A percentile compares a stretch with the other conserved stretches of the same genome.
phyloP scores from a whole-genome alignment of 2,888 invertebrate species.

The Spilosoma lubricipeda region DNA sequence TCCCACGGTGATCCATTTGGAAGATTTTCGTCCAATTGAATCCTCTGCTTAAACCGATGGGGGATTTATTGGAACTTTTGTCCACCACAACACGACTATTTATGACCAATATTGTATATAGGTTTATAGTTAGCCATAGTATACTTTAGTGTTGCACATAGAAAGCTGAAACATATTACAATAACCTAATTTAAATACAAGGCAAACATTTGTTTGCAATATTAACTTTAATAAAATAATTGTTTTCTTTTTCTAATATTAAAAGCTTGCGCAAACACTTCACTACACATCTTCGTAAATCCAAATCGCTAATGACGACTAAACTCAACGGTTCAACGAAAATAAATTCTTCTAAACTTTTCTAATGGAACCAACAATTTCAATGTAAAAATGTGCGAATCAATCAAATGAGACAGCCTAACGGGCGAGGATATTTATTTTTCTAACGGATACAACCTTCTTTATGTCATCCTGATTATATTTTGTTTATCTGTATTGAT shows the following conservation, averaged over 20 bases:
- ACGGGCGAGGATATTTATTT: background rate
- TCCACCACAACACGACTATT: too few relatives aligned
- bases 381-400: constrained; percentile 26
- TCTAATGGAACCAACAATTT: constrained; percentile 10
- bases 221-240: background rate
- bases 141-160: too few relatives aligned
- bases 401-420: constrained; percentile 26
- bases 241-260: background rate
- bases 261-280: background rate
- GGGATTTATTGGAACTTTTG: too few relatives aligned
- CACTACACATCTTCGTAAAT: background rate
- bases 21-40: too few relatives aligned
- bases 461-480: constrained; percentile 7
- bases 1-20: too few relatives aligned
- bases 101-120: too few relatives aligned
- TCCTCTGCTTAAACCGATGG: too few relatives aligned
- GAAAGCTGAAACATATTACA: too few relatives aligned
- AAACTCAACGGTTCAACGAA: constrained; percentile 7
- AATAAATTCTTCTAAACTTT: constrained; percentile 10
- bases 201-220: background rate
- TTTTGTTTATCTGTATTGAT: constrained; percentile 6
- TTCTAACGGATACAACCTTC: background rate
- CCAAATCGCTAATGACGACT: constrained; percentile 11
- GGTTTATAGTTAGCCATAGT: too few relatives aligned
- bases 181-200: background rate